Percentiles rank a stretch among this genome's conserved stretches.
Conservation (phyloP, 2,888 invertebrate genomes). For the Hypolimnas misippus region DNA sequence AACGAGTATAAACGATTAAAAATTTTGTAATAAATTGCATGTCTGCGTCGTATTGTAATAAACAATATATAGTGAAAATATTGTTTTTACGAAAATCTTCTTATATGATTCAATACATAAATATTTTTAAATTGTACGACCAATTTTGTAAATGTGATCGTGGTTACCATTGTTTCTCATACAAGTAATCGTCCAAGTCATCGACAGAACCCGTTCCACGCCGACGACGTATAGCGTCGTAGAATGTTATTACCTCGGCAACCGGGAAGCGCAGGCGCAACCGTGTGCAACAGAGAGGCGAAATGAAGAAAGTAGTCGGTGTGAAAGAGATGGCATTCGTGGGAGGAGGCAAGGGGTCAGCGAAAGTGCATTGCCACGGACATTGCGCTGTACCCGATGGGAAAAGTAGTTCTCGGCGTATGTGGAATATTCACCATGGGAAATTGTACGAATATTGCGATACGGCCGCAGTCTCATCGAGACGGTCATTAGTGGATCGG, state of each 20-base stretch:
- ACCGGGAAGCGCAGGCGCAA: conserved; percentile 78
- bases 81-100: background rate
- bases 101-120: conserved; percentile 10
- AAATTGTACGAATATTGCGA: conserved; percentile 47
- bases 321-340: conserved; percentile 68
- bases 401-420: conserved; percentile 71
- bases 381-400: conserved; percentile 75
- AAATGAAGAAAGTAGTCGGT: conserved; percentile 63
- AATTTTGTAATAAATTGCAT: too few relatives aligned
- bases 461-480: conserved; percentile 27
- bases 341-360: conserved; percentile 81
- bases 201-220: conserved; percentile 83
- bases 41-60: too few relatives aligned
- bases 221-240: conserved; percentile 79
- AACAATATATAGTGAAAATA: too few relatives aligned
- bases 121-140: conserved; percentile 44
- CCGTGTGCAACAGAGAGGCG: conserved; percentile 63
- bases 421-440: conserved; percentile 67
- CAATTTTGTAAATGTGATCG: conserved; percentile 59
- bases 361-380: conserved; percentile 83
- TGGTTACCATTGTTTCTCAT: conserved; percentile 74
- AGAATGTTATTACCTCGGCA: conserved; percentile 76
- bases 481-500: conserved; percentile 8
- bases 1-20: too few relatives aligned
- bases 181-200: conserved; percentile 79